Evolutionary conservation across 2,888 invertebrate genomes (phyloP).

Genomic region (Ennomos fuscantarius): DNA sequence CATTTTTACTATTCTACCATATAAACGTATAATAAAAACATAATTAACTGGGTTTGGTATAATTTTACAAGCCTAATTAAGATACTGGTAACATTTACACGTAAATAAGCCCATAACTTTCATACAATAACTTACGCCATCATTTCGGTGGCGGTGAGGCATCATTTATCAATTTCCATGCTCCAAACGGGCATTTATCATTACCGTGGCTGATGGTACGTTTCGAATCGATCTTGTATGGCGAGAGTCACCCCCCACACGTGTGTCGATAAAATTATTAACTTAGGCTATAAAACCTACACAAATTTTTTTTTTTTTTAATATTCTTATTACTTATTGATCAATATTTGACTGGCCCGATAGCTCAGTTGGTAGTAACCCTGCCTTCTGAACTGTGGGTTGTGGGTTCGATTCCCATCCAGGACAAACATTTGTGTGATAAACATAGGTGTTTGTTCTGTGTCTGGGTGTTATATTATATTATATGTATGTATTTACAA

Average conservation of each 20-base stretch:
- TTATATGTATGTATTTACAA: too few species aligned
- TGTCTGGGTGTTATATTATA: too few species aligned
- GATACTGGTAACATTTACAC: not conserved
- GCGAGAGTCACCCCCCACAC: not conserved
- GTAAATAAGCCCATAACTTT: not conserved
- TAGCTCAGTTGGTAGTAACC: too few species aligned
- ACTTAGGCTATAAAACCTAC: too few species aligned
- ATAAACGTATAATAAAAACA: not conserved
- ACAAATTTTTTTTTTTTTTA: too few species aligned
- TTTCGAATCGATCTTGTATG: slow-evolving; percentile 4
- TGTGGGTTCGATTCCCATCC: too few species aligned
- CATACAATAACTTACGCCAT: not conserved
- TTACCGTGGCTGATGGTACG: not conserved
- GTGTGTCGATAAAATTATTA: not conserved
- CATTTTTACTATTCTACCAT: too few species aligned
- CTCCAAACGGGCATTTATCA: slow-evolving; percentile 10
- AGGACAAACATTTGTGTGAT: too few species aligned
- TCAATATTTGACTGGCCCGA: too few species aligned
- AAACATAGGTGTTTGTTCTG: too few species aligned
- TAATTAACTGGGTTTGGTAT: not conserved
- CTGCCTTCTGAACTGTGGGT: too few species aligned
- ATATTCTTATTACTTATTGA: too few species aligned
- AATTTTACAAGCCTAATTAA: slow-evolving; percentile 5
- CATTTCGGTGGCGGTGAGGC: not conserved
- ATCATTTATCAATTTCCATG: slow-evolving; percentile 16